Conservation (phyloP, 2,888 invertebrate species). For the Phlogophora meticulosa region DNA sequence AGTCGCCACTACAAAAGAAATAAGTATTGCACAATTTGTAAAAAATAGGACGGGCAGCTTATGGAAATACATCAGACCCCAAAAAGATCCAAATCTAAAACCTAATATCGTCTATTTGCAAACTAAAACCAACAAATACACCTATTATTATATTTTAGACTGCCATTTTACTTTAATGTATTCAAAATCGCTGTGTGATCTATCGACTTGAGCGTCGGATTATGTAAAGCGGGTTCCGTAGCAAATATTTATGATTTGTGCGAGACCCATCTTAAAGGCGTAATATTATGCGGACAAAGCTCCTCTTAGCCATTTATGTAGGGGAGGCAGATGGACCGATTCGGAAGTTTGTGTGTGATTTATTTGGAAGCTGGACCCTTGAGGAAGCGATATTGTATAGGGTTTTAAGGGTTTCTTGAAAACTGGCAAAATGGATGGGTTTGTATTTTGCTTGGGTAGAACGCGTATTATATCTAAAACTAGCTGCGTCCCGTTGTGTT, state of each 20-base stretch:
- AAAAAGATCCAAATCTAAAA: not conserved
- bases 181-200: slow-evolving; percentile 64
- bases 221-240: slow-evolving; percentile 63
- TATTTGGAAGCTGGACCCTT: slow-evolving; percentile 25
- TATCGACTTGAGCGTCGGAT: slow-evolving; percentile 63
- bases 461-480: too few species aligned
- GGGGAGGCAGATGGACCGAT: slow-evolving; percentile 28
- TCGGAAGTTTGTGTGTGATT: slow-evolving; percentile 40
- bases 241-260: slow-evolving; percentile 69
- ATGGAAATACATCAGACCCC: not conserved
- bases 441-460: not conserved
- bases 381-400: slow-evolving; percentile 5
- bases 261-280: slow-evolving; percentile 42
- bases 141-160: slow-evolving; percentile 52
- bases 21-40: not conserved
- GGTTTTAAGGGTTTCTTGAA: not conserved
- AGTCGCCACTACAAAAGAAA: too few species aligned
- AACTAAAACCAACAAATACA: slow-evolving; percentile 35
- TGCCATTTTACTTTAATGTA: slow-evolving; percentile 55
- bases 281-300: slow-evolving; percentile 54
- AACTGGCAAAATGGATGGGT: not conserved
- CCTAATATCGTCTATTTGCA: slow-evolving; percentile 31
- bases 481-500: too few species aligned
- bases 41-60: not conserved
- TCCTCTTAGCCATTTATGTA: slow-evolving; percentile 33